Evolutionary conservation across 1,140 invertebrate species (phyloP), one percentile per base, ranked within the genome.

Genomic region (Drosophila teissieri): DNA sequence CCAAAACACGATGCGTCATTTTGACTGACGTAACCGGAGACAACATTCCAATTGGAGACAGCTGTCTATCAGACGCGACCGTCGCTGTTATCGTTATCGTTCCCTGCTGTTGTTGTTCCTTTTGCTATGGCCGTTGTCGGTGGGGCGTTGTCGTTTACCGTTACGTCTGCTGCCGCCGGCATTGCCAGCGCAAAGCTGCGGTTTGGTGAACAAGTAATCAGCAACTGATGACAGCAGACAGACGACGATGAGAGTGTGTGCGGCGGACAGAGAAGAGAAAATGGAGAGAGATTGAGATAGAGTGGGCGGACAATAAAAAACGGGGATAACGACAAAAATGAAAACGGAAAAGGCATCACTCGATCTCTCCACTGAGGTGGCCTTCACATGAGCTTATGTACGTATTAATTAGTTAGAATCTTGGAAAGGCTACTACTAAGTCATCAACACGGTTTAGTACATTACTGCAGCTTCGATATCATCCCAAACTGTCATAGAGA

Each of bases 1-100:
- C 90, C 79, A 90, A 91, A 92, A 92, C 86, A 91, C 91, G 89
- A 92, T 92, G 91, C 91, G 91, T 92, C 91, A 92, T 90, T 92
- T 92, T 92, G 91, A 92, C 91, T 91, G 91, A 92, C 91, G 90
- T 90, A 92, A 90, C 86, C 82, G 61, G 70, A 91, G 91, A 52
- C 49, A 52, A 52, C 27, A 52, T 52, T 52, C 49, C 31, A 52
- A 52, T 52, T 36, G 49, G 49, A 52, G 49, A 92, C 91, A 92
- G 90, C 91, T 92, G 91, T 92, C 91, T 91, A 91, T 88, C 85
- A 90, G 84, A 65, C 76, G 83, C 61, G 77, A 78, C 63, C 68
- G 79, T 48, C 24, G 24, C 24, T 54, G 58, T 24, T 27, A 67
- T 63, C 49, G 64, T 45, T 53, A 67, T 62, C 64, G 54, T 8